Base-by-base conservation (phyloP, 2,888 invertebrate species). In the Stratiomys singularior region DNA sequence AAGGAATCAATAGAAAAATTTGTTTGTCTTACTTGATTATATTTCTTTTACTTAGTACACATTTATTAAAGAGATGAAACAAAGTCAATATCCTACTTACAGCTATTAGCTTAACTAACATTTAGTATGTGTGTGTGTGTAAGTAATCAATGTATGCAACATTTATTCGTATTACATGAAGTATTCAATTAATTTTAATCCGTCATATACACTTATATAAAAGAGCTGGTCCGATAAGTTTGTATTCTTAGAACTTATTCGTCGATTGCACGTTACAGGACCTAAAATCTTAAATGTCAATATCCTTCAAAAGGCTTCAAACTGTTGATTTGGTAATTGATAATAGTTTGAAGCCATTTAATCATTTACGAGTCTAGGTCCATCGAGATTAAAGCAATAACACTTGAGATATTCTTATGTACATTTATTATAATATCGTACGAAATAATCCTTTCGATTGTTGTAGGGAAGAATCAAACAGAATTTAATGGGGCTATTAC, bases 211-310 rank as follows among this genome's bases (percentile, higher is more conserved):
- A 64, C 18, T 60, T 52, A 52, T 25, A 60, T 28, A 27, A 28
- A 64, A 64, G 28, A 64, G 28, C 27, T 64, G 64, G 64, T 64
- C 64, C 64, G n/a, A 64, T 64, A 30, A 21, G 28, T 64, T 9
- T 28, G 30, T 30, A n/a, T 64, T 30, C 11, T 30, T 30, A 64
- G 25, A 64, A 60, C 21, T 60, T n/a, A 23, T 23, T 15, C 23
- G 7, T 15, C 60, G 60, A 7, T 23, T 60, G 15, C 37, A 52
- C 15, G 15, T 52, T 23, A 25, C 23, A 7, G 60, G 60, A 60
- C 60, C 60, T 60, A 23, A 25, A 60, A 52, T 52, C 15, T 52
- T 13, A 13, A 44, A 44, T n/a, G n/a, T n/a, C n/a, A n/a, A 37
- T 37, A 37, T 3, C 3, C 9, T 37, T 52, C 15, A 18, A 52